phyloP scores from a whole-genome alignment of 1,140 invertebrate species.

The Drosophila paulistorum region DNA sequence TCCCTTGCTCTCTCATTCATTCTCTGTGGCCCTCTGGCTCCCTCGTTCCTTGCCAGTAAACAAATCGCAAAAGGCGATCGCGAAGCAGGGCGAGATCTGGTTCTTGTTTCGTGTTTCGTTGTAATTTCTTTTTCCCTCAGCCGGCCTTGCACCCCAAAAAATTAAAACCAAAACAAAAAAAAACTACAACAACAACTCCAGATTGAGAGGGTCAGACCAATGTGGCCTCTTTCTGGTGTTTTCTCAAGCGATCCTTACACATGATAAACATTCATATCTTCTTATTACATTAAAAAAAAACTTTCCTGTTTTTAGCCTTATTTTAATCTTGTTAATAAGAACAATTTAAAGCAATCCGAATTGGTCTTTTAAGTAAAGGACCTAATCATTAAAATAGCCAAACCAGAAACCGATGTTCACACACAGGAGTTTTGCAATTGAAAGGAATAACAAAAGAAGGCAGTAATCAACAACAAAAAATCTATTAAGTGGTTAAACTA shows the following conservation, averaged over 20 bases:
- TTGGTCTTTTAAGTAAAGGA: too few species aligned
- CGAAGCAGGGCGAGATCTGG: conserved; percentile 21
- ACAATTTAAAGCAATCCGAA: background rate
- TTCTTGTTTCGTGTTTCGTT: conserved; percentile 48
- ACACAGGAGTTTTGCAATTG: too few species aligned
- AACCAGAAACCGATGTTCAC: too few species aligned
- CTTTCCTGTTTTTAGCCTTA: background rate
- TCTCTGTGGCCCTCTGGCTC: too few species aligned
- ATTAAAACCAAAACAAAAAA: background rate
- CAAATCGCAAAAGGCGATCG: conserved; percentile 16
- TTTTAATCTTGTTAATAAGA: background rate
- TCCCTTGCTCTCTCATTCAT: too few species aligned
- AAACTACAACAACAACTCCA: too few species aligned
- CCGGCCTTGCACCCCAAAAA: conserved; percentile 37
- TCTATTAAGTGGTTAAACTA: too few species aligned
- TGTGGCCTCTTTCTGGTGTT: background rate
- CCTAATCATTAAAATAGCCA: too few species aligned
- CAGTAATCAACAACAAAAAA: too few species aligned
- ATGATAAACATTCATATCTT: conserved; percentile 1
- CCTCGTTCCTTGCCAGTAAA: conserved; percentile 14
- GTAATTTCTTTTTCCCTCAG: conserved; percentile 44
- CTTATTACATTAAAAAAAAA: background rate
- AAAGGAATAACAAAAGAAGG: too few species aligned
- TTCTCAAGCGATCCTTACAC: background rate
- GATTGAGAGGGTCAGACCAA: background rate